These are phyloP conservation scores for Lycocerus yunnanus DNA, from an alignment of 2,888 invertebrate genomes.

Conservation along the genomic window DNA sequence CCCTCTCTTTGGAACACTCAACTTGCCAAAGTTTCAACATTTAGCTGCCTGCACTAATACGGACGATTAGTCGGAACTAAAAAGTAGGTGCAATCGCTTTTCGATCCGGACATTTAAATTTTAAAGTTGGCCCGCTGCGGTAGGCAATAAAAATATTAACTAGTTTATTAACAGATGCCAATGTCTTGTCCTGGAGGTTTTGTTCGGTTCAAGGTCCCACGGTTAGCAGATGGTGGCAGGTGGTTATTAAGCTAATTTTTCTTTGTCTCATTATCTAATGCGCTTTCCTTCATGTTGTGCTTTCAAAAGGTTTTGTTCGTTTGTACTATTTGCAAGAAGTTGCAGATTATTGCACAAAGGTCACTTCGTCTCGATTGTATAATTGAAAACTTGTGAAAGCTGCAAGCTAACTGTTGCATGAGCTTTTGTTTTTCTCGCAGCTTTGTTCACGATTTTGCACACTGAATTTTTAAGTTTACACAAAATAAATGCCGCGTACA, in stretches of 20 bases:
- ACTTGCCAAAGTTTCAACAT: too few species aligned
- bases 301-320: constrained; percentile 1
- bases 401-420: neutral
- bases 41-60: too few species aligned
- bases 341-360: constrained; percentile 6
- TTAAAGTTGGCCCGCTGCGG: neutral
- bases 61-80: neutral
- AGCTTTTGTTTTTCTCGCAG: constrained; percentile 1
- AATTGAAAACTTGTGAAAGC: constrained; percentile 11
- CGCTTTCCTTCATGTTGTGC: constrained; percentile 11
- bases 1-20: too few species aligned
- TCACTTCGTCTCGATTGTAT: constrained; percentile 9
- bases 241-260: constrained; percentile 17
- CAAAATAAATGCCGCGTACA: neutral
- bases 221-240: constrained; percentile 36
- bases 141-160: neutral
- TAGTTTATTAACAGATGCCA: constrained; percentile 20
- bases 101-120: neutral
- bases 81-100: constrained; percentile 9
- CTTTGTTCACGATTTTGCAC: neutral
- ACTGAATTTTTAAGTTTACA: neutral
- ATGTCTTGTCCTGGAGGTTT: constrained; percentile 29
- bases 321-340: neutral
- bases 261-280: constrained; percentile 24
- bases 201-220: constrained; percentile 34